Conservation (phyloP, 1,140 invertebrate species). For the Nixonia krombeini region DNA sequence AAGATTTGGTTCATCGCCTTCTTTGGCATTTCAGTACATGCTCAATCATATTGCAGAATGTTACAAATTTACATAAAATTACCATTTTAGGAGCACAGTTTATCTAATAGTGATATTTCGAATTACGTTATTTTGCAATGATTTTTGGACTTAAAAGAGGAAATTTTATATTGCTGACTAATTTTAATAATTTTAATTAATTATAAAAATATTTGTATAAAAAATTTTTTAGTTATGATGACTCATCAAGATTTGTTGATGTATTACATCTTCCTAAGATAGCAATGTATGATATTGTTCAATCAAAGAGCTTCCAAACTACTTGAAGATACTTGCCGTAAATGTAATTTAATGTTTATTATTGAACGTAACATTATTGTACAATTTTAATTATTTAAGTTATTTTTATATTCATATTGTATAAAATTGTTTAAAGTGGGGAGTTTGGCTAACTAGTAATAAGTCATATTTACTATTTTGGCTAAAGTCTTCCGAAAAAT, state of each 20-base stretch:
- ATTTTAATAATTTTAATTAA: slow-evolving; percentile 4
- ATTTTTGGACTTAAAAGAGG: too few relatives aligned
- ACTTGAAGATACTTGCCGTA: not conserved
- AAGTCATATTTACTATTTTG: not conserved
- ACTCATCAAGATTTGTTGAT: too few relatives aligned
- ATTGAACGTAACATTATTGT: not conserved
- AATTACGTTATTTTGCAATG: too few relatives aligned
- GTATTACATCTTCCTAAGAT: too few relatives aligned
- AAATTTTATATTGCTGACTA: slow-evolving; percentile 2
- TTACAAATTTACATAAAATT: slow-evolving; percentile 60
- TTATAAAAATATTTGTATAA: too few relatives aligned
- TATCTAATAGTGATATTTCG: too few relatives aligned
- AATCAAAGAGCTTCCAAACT: not conserved
- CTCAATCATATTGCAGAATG: slow-evolving; percentile 68
- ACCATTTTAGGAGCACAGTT: too few relatives aligned
- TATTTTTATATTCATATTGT: too few relatives aligned
- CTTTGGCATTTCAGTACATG: slow-evolving; percentile 66
- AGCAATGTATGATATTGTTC: slow-evolving; percentile 6
- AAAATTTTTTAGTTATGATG: too few relatives aligned
- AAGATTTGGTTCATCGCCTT: slow-evolving; percentile 60
- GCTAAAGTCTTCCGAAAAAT: not conserved
- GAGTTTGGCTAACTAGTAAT: too few relatives aligned
- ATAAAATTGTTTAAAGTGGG: slow-evolving; percentile 8
- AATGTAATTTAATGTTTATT: not conserved
- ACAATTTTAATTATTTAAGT: not conserved